Percentiles rank a stretch among this genome's conserved stretches.
phyloP scores from a whole-genome alignment of 2,113 vertebrate species.

The Myrmecobius fasciatus region DNA sequence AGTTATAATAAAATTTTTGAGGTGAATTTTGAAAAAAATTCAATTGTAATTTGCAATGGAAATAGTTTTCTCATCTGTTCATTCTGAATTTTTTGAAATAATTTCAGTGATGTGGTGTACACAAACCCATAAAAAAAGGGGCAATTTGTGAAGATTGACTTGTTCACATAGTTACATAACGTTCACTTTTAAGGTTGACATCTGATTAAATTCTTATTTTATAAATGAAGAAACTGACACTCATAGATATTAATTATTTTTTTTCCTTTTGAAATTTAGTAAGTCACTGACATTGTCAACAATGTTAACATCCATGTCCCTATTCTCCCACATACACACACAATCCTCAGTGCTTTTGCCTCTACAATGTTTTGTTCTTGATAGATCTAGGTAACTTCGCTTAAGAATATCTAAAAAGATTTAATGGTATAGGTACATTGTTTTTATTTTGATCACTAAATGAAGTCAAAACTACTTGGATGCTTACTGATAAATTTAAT shows the following conservation, averaged over 20 bases:
- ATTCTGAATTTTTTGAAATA: not conserved
- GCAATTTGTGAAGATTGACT: not conserved
- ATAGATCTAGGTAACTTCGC: not conserved
- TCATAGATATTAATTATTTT: not conserved
- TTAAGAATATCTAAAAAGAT: not conserved
- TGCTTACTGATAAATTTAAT: not conserved
- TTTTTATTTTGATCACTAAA: not conserved
- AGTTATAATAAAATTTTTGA: not conserved
- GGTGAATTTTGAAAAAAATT: not conserved
- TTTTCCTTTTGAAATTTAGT: not conserved
- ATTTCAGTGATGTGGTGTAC: not conserved
- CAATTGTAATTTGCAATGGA: not conserved
- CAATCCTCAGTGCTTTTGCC: not conserved
- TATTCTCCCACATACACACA: too few species aligned
- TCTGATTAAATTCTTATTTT: not conserved
- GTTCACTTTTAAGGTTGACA: not conserved
- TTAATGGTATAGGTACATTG: not conserved
- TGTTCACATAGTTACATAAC: not conserved
- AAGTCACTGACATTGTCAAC: not conserved
- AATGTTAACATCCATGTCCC: not conserved
- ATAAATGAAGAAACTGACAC: not conserved
- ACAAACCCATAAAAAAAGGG: not conserved
- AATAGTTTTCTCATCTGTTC: not conserved
- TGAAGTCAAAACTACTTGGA: not conserved
- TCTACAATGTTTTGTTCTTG: not conserved